Conservation (phyloP, 2,113 vertebrate genomes). For the Tyrannus savana region DNA sequence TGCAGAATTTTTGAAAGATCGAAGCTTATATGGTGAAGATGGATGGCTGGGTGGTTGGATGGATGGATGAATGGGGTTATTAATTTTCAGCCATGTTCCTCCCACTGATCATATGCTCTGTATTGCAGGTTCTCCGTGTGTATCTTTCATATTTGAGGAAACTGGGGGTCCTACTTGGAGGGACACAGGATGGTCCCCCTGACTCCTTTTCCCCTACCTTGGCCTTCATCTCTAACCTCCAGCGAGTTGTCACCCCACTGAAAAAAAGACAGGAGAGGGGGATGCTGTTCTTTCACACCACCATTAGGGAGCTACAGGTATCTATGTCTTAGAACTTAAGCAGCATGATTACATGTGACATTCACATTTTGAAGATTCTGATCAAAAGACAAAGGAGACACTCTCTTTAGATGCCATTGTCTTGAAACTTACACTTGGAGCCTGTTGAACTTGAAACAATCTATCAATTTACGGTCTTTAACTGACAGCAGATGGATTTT, state of each 20-base stretch:
- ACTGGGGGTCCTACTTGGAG: constrained; percentile 79
- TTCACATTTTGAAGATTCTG: background rate
- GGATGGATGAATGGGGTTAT: background rate
- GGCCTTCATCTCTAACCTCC: constrained; percentile 84
- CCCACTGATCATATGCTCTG: background rate
- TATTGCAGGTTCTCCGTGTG: constrained; percentile 76
- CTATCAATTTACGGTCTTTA: background rate
- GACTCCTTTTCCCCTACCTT: constrained; percentile 74
- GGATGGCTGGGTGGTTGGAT: background rate
- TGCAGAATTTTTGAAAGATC: background rate
- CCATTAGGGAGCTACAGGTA: constrained; percentile 86
- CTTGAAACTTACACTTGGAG: background rate
- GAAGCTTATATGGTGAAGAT: background rate
- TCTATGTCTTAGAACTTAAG: background rate
- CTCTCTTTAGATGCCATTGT: background rate
- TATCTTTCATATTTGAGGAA: constrained; percentile 77
- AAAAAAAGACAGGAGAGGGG: constrained; percentile 69
- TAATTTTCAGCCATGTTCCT: background rate
- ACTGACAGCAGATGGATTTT: background rate
- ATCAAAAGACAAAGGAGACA: background rate
- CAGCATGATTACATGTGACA: background rate
- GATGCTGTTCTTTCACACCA: constrained; percentile 79
- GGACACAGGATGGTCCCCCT: constrained; percentile 3
- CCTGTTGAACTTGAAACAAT: background rate
- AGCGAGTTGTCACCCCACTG: constrained; percentile 73